Base-by-base conservation (phyloP, 1,140 invertebrate genomes). In the Calephelis virginiensis region DNA sequence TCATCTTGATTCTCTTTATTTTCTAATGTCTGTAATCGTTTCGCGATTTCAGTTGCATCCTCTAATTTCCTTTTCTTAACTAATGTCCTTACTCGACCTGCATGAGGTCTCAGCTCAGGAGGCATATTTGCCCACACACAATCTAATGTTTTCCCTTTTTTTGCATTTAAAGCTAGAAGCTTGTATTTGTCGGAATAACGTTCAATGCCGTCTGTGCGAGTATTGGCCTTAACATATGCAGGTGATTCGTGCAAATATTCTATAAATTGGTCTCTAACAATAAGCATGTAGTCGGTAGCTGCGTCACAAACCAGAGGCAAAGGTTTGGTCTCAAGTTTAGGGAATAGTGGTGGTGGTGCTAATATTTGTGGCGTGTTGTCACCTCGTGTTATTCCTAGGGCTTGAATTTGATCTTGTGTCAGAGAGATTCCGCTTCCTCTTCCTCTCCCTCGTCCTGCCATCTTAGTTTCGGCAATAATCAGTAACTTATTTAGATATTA, bases 151-250 rank as follows among this genome's bases (percentile, higher is more conserved):
- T 82, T 86, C 7, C 78, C 78, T 67, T 85, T 82, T 70, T 89
- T 92, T 12, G 85, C 85, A 67, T 92, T 85, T 14, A 83, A 70
- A 7, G 90, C 89, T 13, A 92, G 74, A 62, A 91, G 75, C 73
- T 92, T 92, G 67, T 92, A 92, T 71, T 92, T 92, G 74, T 92
- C 91, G 8, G 91, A 92, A 75, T 91, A 92, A 59, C 91, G 74
- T 75, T 92, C 91, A 43, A 91, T 77, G 38, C 89, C 89, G 74
- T 89, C 85, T 50, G 83, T 90, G 13, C 77, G 73, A 14, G 75
- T 80, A 61, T 86, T 82, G 5, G 80, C 74, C 73, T 85, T 86
- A 0, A 92, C 90, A 72, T 81, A 92, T 9, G 90, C 87, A 2
- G 90, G 89, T 0, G 91, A 91, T 48, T 92, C 90, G 37, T 91